Base-by-base conservation (phyloP, 2,797 vertebrate genomes). In the Echiichthys vipera region DNA sequence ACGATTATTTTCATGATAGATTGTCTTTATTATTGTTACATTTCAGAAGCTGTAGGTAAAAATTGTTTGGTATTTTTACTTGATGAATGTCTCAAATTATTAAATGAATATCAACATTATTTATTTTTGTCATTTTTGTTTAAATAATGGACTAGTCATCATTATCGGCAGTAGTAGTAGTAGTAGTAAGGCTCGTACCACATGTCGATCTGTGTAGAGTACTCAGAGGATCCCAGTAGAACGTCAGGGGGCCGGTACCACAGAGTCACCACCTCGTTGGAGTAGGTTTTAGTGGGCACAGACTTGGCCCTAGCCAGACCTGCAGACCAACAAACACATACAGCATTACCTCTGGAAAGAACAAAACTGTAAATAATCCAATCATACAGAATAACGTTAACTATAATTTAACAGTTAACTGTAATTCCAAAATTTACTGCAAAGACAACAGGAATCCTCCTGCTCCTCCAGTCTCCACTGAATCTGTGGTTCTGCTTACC, bases 161-260 rank as follows among this genome's bases (percentile, higher is more conserved):
- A 49, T 46, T n/a, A 9, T 27, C 14, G n/a, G 14, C 0, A 36
- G 12, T 13, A 13, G 29, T 8, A 59, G 25, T 7, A 20, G 36
- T 5, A 47, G 65, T 3, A 10, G 14, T 30, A 32, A 69, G 65
- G 53, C 30, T 63, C 80, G 2, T 89, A 98, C 97, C 97, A 98
- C 97, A 98, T 98, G 88, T 98, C 97, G 34, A 98, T 98, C 89
- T 98, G 97, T 58, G 97, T 98, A 2, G 97, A 98, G 83, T 98
- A 98, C 88, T 98, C 97, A 0, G 97, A 97, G 71, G 97, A 98
- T 40, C 97, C 97, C 2, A 98, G 95, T 5, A 98, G 96, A 42
- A 98, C 97, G 63, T 98, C 97, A 10, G 97, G 97, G n/a, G 97
- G 97, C 56, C 97, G 95, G 89, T 98, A 98, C 97, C 97, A 98